A percentile compares a stretch with the other conserved stretches of the same genome.
These are phyloP conservation scores for Athalia cordata DNA, from an alignment of 2,888 invertebrate genomes.

Conservation along the genomic window DNA sequence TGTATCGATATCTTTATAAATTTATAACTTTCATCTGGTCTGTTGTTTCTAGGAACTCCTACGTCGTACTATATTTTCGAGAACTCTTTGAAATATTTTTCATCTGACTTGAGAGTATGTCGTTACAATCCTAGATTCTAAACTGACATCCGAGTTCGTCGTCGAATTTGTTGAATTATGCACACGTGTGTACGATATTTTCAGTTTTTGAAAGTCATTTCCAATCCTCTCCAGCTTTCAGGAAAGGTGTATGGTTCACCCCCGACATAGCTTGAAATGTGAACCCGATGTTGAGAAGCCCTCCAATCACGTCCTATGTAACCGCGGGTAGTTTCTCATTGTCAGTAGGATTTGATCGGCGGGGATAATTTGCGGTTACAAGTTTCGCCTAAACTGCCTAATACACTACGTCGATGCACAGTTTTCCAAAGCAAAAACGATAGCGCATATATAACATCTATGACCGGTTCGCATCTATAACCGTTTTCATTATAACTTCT, in stretches of 20 bases:
- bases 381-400: constrained; percentile 19
- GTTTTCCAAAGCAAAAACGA: neutral
- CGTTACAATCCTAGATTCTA: neutral
- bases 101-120: neutral
- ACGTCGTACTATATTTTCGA: neutral
- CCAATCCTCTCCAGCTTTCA: neutral
- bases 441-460: no score
- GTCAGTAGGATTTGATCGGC: neutral
- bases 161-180: neutral
- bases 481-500: no score
- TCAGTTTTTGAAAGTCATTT: neutral
- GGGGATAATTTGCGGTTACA: constrained; percentile 17
- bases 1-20: constrained; percentile 30
- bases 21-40: constrained; percentile 14
- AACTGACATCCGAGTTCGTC: neutral
- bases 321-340: constrained; percentile 1
- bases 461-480: no score
- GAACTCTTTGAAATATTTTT: neutral
- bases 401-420: neutral
- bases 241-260: neutral
- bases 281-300: constrained; percentile 10
- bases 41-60: neutral
- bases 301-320: constrained; percentile 4
- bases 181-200: neutral
- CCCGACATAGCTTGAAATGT: constrained; percentile 1